Evolutionary conservation across 2,888 invertebrate species (phyloP).

Genomic region (Dryobota labecula): DNA sequence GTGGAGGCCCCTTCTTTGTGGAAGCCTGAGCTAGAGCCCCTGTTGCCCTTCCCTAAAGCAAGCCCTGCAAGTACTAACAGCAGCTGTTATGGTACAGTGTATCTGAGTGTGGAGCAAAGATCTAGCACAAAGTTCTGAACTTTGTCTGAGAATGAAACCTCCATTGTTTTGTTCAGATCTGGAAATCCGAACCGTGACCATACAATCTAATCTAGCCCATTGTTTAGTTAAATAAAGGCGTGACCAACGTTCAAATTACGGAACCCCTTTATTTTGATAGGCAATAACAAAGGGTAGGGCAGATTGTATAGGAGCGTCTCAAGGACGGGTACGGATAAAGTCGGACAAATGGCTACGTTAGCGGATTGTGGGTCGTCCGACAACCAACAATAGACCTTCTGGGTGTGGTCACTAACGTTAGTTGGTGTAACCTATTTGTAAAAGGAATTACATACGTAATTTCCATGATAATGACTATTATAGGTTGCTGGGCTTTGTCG

Average conservation of each 20-base stretch:
- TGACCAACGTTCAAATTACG: constrained; percentile 40
- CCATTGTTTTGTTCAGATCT: constrained; percentile 48
- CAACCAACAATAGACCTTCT: constrained; percentile 60
- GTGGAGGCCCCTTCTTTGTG: too few relatives aligned
- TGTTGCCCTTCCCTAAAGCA: too few relatives aligned
- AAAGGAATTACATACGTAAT: constrained; percentile 34
- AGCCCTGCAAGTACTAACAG: too few relatives aligned
- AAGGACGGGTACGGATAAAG: constrained; percentile 54
- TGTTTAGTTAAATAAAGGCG: constrained; percentile 43
- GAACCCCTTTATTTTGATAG: constrained; percentile 54
- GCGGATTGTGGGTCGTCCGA: constrained; percentile 70
- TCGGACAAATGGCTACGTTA: constrained; percentile 64
- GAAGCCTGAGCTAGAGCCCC: too few relatives aligned
- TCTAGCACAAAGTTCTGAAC: constrained; percentile 22
- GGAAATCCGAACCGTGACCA: constrained; percentile 25
- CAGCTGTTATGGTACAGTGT: constrained; percentile 1
- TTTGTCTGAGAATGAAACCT: constrained; percentile 34
- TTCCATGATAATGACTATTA: constrained; percentile 49
- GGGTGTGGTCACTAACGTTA: constrained; percentile 66
- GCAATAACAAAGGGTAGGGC: constrained; percentile 64
- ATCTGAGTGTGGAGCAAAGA: constrained; percentile 1
- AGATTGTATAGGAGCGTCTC: constrained; percentile 64
- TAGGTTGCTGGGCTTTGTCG: constrained; percentile 29
- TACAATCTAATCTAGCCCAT: constrained; percentile 44
- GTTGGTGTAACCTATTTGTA: constrained; percentile 34